Percentiles rank a stretch among this genome's conserved stretches.
phyloP scores from a whole-genome alignment of 2,888 invertebrate species.

The Diarsia dahlii region DNA sequence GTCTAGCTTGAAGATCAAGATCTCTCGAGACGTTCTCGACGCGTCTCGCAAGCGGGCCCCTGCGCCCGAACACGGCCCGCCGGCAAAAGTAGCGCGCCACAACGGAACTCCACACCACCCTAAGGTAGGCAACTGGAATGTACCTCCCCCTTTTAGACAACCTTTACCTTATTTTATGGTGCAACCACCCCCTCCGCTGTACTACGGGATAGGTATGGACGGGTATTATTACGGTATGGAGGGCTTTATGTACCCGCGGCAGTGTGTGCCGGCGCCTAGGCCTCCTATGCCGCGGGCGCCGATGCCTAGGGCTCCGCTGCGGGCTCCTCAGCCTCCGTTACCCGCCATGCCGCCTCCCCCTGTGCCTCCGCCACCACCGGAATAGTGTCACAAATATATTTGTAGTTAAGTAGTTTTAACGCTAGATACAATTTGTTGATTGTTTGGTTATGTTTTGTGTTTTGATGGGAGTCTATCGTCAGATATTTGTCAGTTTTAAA shows the following conservation, averaged over 20 bases:
- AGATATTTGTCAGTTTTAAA: slow-evolving; percentile 6
- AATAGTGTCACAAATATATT: slow-evolving; percentile 66
- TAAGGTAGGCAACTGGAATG: slow-evolving; percentile 87
- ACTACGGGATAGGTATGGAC: slow-evolving; percentile 83
- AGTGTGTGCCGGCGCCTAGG: slow-evolving; percentile 13
- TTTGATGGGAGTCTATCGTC: slow-evolving; percentile 35
- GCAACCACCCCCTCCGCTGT: slow-evolving; percentile 84
- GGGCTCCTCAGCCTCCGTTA: slow-evolving; percentile 88
- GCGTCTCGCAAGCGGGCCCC: slow-evolving; percentile 72
- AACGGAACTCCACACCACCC: slow-evolving; percentile 81
- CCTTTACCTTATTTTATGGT: slow-evolving; percentile 84
- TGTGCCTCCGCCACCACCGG: slow-evolving; percentile 92
- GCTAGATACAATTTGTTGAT: slow-evolving; percentile 50
- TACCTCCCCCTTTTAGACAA: slow-evolving; percentile 79
- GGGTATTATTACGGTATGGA: slow-evolving; percentile 78
- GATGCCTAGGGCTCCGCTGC: slow-evolving; percentile 86
- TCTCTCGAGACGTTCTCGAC: slow-evolving; percentile 94
- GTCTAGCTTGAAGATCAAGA: slow-evolving; percentile 94
- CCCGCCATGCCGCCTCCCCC: slow-evolving; percentile 79
- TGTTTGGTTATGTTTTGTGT: slow-evolving; percentile 28
- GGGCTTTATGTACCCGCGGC: slow-evolving; percentile 80
- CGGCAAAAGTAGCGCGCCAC: slow-evolving; percentile 82
- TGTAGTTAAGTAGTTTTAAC: slow-evolving; percentile 42
- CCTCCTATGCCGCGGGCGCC: slow-evolving; percentile 83
- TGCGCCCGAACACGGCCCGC: slow-evolving; percentile 73